Evolutionary conservation across 2,797 vertebrate species (phyloP).

Genomic region (Coregonus ussuriensis): DNA sequence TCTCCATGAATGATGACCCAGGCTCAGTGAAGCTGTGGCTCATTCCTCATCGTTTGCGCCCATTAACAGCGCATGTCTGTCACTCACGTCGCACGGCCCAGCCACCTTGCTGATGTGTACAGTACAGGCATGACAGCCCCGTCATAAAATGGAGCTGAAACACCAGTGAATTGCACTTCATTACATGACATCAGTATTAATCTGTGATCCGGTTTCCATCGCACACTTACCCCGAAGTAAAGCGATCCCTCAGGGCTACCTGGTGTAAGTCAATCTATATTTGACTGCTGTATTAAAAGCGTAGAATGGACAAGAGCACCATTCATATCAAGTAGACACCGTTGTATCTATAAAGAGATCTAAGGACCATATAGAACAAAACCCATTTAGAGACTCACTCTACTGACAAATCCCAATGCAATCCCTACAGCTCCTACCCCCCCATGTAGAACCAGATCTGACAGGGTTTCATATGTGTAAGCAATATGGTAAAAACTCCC

Average conservation of each 20-base stretch:
- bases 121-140: constrained; percentile 6
- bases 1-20: constrained; percentile 25
- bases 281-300: neutral
- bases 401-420: neutral
- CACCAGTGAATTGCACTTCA: neutral
- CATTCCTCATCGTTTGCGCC: constrained; percentile 30
- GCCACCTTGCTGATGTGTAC: constrained; percentile 35
- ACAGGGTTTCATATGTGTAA: neutral
- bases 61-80: constrained; percentile 40
- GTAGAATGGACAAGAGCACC: neutral
- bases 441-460: neutral
- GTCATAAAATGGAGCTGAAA: constrained; percentile 22
- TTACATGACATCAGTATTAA: constrained; percentile 31
- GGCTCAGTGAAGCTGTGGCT: constrained; percentile 16
- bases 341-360: neutral
- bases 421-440: neutral
- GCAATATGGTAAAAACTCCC: neutral
- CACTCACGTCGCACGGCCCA: constrained; percentile 12
- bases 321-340: neutral
- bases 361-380: neutral
- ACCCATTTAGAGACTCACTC: neutral
- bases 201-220: constrained; percentile 23
- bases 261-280: constrained; percentile 5
- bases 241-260: constrained; percentile 16
- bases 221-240: constrained; percentile 5